phyloP scores from a whole-genome alignment of 23 tunicate species.

The Ciona savignyi region DNA sequence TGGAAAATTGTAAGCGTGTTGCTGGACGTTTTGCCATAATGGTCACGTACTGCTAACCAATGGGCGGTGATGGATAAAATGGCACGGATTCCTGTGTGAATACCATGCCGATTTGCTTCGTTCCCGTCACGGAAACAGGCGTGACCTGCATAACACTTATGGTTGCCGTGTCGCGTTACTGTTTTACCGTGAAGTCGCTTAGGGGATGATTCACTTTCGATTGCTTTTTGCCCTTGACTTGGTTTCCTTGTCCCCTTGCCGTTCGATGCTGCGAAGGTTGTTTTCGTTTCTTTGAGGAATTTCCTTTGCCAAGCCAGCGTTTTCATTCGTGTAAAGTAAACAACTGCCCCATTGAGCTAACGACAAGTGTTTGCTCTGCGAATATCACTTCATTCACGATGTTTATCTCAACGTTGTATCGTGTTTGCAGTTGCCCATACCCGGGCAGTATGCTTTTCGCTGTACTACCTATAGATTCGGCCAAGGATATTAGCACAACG shows the following conservation, averaged over 20 bases:
- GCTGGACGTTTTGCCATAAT: too few species aligned
- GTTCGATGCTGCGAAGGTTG: background rate
- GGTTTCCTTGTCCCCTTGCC: background rate
- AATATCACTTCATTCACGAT: background rate
- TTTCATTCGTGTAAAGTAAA: background rate
- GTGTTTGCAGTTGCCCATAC: background rate
- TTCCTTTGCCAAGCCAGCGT: background rate
- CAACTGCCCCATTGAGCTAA: background rate
- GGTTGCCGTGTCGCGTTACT: background rate
- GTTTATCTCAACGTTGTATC: conserved; percentile 1
- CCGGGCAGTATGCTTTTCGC: background rate
- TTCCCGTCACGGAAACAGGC: too few species aligned
- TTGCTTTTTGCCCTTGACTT: background rate
- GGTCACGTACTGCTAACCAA: background rate
- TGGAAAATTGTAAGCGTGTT: background rate
- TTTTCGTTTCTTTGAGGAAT: background rate
- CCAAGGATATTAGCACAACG: too few species aligned
- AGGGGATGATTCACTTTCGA: background rate
- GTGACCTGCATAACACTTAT: background rate
- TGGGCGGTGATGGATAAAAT: background rate
- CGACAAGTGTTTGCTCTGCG: background rate
- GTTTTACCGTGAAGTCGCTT: background rate
- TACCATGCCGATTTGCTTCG: background rate
- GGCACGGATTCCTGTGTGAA: background rate
- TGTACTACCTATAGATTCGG: too few species aligned